These are phyloP conservation scores for Heliangelus exortis DNA, from an alignment of 2,797 vertebrate genomes.

Conservation along the genomic window DNA sequence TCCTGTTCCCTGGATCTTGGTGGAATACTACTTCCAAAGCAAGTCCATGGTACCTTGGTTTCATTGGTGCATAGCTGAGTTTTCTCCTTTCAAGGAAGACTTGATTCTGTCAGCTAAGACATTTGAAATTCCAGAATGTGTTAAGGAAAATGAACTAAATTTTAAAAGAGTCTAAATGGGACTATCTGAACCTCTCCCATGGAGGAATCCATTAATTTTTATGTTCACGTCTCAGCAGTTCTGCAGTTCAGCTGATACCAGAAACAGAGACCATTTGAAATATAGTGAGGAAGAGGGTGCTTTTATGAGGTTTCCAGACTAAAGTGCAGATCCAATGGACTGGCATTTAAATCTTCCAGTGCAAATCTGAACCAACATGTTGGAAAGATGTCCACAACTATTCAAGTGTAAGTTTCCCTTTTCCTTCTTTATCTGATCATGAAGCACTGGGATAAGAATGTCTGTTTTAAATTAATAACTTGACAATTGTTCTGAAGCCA, in stretches of 20 bases:
- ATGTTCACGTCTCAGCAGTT: neutral
- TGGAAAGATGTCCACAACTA: neutral
- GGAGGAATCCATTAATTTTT: neutral
- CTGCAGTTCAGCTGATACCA: neutral
- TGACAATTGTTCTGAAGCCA: conserved; percentile 24
- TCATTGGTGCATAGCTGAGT: neutral
- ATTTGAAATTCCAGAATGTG: neutral
- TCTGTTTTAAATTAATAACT: conserved; percentile 52
- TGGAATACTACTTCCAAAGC: neutral
- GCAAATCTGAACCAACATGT: neutral
- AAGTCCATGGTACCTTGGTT: neutral
- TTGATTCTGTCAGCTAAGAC: neutral
- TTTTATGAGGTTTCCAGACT: neutral
- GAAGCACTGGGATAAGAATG: neutral
- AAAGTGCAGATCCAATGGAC: neutral
- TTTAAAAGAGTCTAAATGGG: neutral
- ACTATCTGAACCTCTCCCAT: neutral
- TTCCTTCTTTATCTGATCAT: conserved; percentile 22
- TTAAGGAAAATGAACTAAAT: neutral
- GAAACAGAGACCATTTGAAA: neutral
- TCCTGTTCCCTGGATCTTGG: neutral
- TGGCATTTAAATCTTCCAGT: neutral
- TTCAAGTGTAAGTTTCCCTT: neutral
- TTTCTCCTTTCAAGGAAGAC: neutral
- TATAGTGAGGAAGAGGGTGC: neutral